Evolutionary conservation across 2,888 invertebrate species (phyloP).

Genomic region (Gisinianus flammeolus): DNA sequence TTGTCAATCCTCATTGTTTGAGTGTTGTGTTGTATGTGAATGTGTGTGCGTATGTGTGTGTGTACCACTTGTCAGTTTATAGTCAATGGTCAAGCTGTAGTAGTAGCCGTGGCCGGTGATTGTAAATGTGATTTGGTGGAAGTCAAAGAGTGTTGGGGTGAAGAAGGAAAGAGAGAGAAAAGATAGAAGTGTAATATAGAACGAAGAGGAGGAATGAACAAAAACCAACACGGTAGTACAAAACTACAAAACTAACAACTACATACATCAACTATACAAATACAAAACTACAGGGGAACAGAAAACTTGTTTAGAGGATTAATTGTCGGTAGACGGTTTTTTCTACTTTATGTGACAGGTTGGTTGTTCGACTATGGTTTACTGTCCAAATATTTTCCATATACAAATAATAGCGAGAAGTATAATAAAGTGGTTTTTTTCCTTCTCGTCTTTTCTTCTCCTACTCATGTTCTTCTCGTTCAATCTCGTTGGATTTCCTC

Average conservation of each 20-base stretch:
- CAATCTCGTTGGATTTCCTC: not conserved
- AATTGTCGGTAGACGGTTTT: slow-evolving; percentile 3
- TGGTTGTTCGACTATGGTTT: not conserved
- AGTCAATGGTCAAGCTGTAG: slow-evolving; percentile 9
- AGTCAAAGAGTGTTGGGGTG: not conserved
- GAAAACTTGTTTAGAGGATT: slow-evolving; percentile 9
- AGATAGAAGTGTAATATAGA: too few species aligned
- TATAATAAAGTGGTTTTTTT: not conserved
- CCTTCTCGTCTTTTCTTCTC: too few species aligned
- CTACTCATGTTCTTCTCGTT: not conserved
- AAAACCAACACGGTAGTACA: too few species aligned
- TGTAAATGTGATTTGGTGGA: too few species aligned
- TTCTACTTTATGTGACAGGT: slow-evolving; percentile 12
- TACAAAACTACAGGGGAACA: not conserved
- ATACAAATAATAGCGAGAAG: not conserved
- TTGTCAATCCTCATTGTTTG: not conserved
- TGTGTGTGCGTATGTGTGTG: slow-evolving; percentile 4
- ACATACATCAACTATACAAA: too few species aligned
- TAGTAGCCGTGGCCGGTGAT: too few species aligned
- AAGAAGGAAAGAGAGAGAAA: slow-evolving; percentile 17
- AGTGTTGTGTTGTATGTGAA: not conserved
- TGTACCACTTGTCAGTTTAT: slow-evolving; percentile 7
- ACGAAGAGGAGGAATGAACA: too few species aligned
- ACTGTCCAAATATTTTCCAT: slow-evolving; percentile 10
- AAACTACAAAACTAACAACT: too few species aligned